Percentiles rank a stretch among this genome's conserved stretches.
Evolutionary conservation across 2,888 invertebrate species (phyloP).

Genomic region (Bhutanitis thaidina): DNA sequence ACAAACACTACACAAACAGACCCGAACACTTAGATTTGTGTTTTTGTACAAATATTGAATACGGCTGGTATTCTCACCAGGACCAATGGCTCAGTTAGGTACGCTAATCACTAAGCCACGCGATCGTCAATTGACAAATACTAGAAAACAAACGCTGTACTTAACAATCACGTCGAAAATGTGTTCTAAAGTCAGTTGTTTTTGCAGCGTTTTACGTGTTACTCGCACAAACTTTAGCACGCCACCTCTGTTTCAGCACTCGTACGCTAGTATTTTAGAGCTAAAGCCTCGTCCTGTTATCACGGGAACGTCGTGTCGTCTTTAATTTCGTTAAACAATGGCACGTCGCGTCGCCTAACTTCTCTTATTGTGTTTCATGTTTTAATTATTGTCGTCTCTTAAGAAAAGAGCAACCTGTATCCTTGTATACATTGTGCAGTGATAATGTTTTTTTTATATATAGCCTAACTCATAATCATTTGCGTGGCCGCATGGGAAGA

Average conservation of each 20-base stretch:
- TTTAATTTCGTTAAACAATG: conserved; percentile 52
- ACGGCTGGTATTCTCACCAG: too few species aligned
- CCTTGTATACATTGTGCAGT: neutral
- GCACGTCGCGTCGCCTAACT: conserved; percentile 30
- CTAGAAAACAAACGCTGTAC: too few species aligned
- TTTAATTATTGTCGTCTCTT: conserved; percentile 42
- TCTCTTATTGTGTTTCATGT: conserved; percentile 38
- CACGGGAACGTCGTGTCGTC: conserved; percentile 39
- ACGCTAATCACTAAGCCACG: too few species aligned
- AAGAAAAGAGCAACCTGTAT: conserved; percentile 38
- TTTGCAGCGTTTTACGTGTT: neutral
- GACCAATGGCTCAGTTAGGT: too few species aligned
- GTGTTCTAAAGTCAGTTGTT: neutral
- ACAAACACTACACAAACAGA: too few species aligned
- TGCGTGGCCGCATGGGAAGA: too few species aligned
- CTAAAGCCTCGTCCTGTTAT: conserved; percentile 30
- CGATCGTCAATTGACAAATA: too few species aligned
- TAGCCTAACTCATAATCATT: too few species aligned
- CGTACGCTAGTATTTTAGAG: conserved; percentile 11
- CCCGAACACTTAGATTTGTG: too few species aligned
- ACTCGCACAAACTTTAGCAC: neutral
- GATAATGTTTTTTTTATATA: too few species aligned
- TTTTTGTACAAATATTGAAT: too few species aligned
- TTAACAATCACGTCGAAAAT: too few species aligned
- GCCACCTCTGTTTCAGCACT: conserved; percentile 4